A percentile compares a stretch with the other conserved stretches of the same genome.
phyloP scores from a whole-genome alignment of 1,140 invertebrate genomes.

The Episyrphus balteatus region DNA sequence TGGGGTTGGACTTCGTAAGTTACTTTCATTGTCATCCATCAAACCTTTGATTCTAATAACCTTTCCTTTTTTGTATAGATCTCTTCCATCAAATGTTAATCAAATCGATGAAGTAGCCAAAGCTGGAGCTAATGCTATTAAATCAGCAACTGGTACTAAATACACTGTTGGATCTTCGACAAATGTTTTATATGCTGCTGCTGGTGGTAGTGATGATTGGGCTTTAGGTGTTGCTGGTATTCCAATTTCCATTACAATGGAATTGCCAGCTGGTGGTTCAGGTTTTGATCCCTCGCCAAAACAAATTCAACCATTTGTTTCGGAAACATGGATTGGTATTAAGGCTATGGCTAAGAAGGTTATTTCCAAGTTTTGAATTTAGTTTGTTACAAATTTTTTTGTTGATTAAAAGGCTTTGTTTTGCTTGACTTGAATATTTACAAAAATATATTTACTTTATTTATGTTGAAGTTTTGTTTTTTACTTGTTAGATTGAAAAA shows the following conservation, averaged over 20 bases:
- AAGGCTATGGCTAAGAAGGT: conserved; percentile 1
- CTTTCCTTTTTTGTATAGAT: no score
- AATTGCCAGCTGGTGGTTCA: conserved; percentile 51
- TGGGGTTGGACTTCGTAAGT: conserved; percentile 40
- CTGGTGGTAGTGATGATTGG: conserved; percentile 47
- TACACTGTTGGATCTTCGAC: conserved; percentile 46
- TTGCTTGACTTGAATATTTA: no score
- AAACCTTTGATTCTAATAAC: no score
- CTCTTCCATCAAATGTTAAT: not conserved
- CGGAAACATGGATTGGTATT: conserved; percentile 61
- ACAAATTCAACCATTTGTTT: conserved; percentile 43
- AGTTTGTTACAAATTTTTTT: no score
- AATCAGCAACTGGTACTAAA: conserved; percentile 27
- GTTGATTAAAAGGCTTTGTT: no score
- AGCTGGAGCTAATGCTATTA: conserved; percentile 29
- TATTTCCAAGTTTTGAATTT: no score
- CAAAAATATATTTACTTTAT: no score
- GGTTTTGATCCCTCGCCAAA: conserved; percentile 51
- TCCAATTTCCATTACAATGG: conserved; percentile 50
- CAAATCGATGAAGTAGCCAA: conserved; percentile 20
- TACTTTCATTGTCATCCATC: no score
- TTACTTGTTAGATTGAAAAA: no score
- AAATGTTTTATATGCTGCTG: conserved; percentile 38
- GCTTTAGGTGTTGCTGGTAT: conserved; percentile 43
- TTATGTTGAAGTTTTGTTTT: no score